Percentiles rank a stretch among this genome's conserved stretches.
These are phyloP conservation scores for Phthorimaea operculella DNA, from an alignment of 1,140 invertebrate species.

Conservation along the genomic window DNA sequence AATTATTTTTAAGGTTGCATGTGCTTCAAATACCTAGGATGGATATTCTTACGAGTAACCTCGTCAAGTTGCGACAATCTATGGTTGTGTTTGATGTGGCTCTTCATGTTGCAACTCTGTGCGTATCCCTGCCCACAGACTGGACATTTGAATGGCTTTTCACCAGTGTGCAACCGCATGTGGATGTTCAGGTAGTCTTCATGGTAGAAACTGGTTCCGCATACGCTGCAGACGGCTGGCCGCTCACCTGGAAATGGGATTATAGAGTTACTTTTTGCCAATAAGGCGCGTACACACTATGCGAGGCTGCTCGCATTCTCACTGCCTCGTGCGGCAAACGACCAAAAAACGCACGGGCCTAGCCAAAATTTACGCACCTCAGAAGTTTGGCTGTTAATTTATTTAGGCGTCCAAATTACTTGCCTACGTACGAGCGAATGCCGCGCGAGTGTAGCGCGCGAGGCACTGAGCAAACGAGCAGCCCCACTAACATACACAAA, in stretches of 20 bases:
- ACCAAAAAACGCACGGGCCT: no score
- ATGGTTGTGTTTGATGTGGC: slow-evolving; percentile 59
- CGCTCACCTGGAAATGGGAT: slow-evolving; percentile 26
- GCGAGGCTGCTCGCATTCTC: no score
- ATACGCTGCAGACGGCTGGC: slow-evolving; percentile 54
- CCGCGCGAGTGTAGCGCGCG: no score
- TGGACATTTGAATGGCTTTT: slow-evolving; percentile 79
- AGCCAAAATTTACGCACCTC: no score
- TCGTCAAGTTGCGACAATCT: slow-evolving; percentile 53
- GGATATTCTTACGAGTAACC: slow-evolving; percentile 45
- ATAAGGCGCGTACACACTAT: no score
- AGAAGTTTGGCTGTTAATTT: no score
- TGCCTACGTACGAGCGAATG: no score
- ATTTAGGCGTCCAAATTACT: no score
- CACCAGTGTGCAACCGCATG: slow-evolving; percentile 78
- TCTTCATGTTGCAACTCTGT: slow-evolving; percentile 68
- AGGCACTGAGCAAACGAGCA: no score
- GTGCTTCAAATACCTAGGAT: slow-evolving; percentile 57
- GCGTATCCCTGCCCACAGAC: slow-evolving; percentile 77
- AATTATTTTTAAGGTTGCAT: slow-evolving; percentile 32
- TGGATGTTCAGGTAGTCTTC: slow-evolving; percentile 71
- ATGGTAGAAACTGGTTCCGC: slow-evolving; percentile 56
- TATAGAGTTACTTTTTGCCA: not conserved
- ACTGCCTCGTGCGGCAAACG: no score
- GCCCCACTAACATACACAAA: no score